Evolutionary conservation across 2,888 invertebrate genomes (phyloP), one percentile per base, ranked within the genome.

Genomic region (Drosophila rellima): DNA sequence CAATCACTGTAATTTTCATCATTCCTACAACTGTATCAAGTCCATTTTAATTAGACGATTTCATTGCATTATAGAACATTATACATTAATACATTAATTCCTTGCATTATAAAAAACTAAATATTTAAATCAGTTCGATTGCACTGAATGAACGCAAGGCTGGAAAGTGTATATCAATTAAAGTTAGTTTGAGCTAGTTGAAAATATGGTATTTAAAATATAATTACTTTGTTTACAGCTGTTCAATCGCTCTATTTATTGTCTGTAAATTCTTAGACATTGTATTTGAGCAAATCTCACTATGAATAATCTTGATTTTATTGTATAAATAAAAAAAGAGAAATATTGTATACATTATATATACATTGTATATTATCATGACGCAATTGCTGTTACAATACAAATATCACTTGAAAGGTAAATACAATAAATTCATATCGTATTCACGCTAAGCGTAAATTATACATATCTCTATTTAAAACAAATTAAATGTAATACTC

Each of bases 141-240:
- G 13, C 7, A 31, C 13, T 48, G 3, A 3, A 29, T 17, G 18
- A 48, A 31, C 18, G 13, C 11, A 13, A 31, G 13, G 7, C 33
- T 48, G n/a, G 2, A 18, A 33, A 48, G n/a, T 48, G 31, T 8
- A 8, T 18, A 33, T 48, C n/a, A 3, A 48, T 15, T 18, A 4
- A 48, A 48, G 33, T 48, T 33, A 48, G 11, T 17, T 17, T 48
- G 18, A 48, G 15, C 11, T 17, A 47, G 18, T 31, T 47, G 18
- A 29, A 10, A 26, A 39, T 20, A 6, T 7, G 7, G 40, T 20
- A 42, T 6, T 42, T 20, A 13, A 42, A 20, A 42, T 17, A 17
- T 39, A 39, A 39, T 39, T 39, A 17, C 5, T 15, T 39, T 39
- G 39, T 39, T 39, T 39, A 39, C 39, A 39, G 8, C 37, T 39